phyloP scores from a whole-genome alignment of 37 sponge, comb jelly and placozoan genomes.

The Diacarnus erythraeanus region DNA sequence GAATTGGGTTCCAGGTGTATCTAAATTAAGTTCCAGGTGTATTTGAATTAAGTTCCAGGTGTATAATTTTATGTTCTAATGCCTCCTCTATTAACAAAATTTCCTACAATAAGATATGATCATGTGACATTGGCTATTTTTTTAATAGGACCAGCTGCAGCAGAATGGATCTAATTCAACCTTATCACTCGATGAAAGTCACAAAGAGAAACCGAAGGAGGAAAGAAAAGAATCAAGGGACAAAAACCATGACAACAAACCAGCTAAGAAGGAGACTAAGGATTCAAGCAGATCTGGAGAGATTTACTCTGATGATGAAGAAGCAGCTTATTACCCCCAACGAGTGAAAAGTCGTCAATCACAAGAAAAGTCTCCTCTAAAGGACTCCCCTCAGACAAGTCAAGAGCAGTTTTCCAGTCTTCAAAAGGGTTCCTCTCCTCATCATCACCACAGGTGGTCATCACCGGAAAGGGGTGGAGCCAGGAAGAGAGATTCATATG shows the following conservation, averaged over 20 bases:
- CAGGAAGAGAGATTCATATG: background rate
- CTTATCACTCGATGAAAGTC: background rate
- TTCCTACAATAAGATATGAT: too few species aligned
- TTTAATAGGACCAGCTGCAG: background rate
- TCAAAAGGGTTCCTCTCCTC: background rate
- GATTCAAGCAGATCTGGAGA: slow-evolving; percentile 58
- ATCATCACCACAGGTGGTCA: background rate
- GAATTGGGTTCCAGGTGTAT: too few species aligned
- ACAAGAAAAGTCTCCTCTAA: background rate
- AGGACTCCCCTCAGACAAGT: background rate
- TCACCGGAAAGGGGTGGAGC: slow-evolving; percentile 6
- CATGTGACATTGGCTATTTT: too few species aligned
- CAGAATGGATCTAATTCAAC: background rate
- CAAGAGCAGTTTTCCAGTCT: background rate
- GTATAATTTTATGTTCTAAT: too few species aligned
- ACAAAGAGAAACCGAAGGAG: background rate
- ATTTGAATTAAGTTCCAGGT: too few species aligned
- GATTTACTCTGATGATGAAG: slow-evolving; percentile 70
- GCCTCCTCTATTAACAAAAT: too few species aligned
- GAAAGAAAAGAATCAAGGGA: background rate
- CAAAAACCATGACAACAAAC: background rate
- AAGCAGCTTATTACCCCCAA: slow-evolving; percentile 64
- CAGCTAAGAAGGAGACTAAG: background rate
- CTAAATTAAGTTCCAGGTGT: too few species aligned
- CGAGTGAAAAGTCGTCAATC: slow-evolving; percentile 32